Evolutionary conservation across 1,140 invertebrate genomes (phyloP).

Genomic region (Rhopalosiphum padi): DNA sequence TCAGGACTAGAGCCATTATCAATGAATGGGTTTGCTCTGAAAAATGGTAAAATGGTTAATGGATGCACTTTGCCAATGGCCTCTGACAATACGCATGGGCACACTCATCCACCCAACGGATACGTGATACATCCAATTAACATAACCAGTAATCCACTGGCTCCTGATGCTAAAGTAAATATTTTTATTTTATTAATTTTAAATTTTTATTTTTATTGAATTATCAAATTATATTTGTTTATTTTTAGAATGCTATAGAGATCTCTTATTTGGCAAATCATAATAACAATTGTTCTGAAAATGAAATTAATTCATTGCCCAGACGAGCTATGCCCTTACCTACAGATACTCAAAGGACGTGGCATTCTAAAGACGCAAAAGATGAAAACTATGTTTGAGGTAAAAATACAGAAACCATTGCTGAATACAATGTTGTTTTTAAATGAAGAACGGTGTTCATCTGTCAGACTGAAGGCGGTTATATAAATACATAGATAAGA

Average conservation of each 20-base stretch:
- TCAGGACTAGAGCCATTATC: conserved; percentile 61
- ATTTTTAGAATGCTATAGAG: conserved; percentile 60
- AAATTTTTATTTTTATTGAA: neutral
- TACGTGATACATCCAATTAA: conserved; percentile 65
- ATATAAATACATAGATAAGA: conserved; percentile 33
- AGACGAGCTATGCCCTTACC: conserved; percentile 48
- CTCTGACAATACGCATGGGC: conserved; percentile 50
- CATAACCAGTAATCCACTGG: conserved; percentile 75
- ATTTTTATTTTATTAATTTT: neutral
- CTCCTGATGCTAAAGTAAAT: conserved; percentile 66
- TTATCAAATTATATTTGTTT: neutral
- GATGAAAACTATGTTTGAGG: conserved; percentile 45
- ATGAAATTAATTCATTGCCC: conserved; percentile 47
- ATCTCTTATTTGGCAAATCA: conserved; percentile 60
- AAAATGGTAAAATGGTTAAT: conserved; percentile 58
- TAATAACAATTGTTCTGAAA: conserved; percentile 59
- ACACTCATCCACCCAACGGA: conserved; percentile 54
- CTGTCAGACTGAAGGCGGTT: neutral
- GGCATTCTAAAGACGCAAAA: conserved; percentile 42
- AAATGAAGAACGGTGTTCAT: neutral
- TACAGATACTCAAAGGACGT: conserved; percentile 29
- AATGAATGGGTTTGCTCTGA: conserved; percentile 59
- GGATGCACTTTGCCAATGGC: conserved; percentile 45
- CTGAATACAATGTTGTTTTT: neutral
- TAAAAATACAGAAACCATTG: neutral